A percentile compares a stretch with the other conserved stretches of the same genome.
Evolutionary conservation across 2,888 invertebrate species (phyloP).

Genomic region (Cantharis flavilabris): DNA sequence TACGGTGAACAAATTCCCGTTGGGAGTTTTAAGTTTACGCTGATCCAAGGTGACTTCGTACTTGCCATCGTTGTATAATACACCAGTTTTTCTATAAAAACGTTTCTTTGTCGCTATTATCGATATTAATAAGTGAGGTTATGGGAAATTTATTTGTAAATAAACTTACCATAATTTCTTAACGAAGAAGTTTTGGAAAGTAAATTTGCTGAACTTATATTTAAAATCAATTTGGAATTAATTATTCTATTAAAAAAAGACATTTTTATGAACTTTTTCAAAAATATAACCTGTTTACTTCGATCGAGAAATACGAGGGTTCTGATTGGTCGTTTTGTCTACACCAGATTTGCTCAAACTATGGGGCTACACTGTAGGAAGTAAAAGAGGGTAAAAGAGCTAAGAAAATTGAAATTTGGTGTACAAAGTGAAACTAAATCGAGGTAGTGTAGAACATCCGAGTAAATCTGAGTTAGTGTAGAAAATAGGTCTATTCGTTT

Average conservation of each 20-base stretch:
- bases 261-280: background rate
- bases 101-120: constrained; percentile 61
- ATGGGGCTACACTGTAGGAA: no score
- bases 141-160: background rate
- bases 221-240: background rate
- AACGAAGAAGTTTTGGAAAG: background rate
- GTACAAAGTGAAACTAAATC: no score
- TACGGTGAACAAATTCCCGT: constrained; percentile 75
- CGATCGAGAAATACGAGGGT: background rate
- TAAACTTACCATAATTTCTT: background rate
- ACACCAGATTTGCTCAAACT: background rate
- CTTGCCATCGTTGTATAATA: constrained; percentile 69
- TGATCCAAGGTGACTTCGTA: constrained; percentile 90
- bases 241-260: background rate
- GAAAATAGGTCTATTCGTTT: no score
- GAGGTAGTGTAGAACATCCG: no score
- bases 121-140: constrained; percentile 11
- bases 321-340: background rate
- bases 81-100: constrained; percentile 75
- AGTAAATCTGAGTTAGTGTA: no score
- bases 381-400: no score
- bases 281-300: background rate
- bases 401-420: no score
- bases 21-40: constrained; percentile 87
- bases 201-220: background rate